Evolutionary conservation across 2,797 vertebrate genomes (phyloP).

Genomic region (Morelia viridis): DNA sequence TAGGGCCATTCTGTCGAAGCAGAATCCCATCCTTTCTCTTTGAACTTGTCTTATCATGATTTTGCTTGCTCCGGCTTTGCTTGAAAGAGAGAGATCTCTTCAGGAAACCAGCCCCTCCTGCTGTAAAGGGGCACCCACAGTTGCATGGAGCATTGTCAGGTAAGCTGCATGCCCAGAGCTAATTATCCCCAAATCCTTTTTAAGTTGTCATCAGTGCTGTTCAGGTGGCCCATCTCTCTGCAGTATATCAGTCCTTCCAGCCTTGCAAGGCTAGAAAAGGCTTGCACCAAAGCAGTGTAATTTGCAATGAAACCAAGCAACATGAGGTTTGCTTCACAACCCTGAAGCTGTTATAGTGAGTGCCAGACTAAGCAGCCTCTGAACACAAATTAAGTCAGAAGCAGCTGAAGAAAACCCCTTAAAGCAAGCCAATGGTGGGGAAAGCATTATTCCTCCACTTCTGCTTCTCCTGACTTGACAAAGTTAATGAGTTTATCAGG

Average conservation of each 20-base stretch:
- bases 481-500: constrained; percentile 17
- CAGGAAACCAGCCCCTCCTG: neutral
- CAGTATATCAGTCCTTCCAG: constrained; percentile 8
- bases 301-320: neutral
- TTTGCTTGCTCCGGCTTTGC: neutral
- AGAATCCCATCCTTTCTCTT: neutral
- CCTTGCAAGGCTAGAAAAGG: neutral
- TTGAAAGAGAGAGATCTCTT: constrained; percentile 8
- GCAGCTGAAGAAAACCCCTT: neutral
- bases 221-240: constrained; percentile 16
- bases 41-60: neutral
- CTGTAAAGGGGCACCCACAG: neutral
- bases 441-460: neutral
- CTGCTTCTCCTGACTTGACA: neutral
- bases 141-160: neutral
- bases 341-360: constrained; percentile 6
- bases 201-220: neutral
- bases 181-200: constrained; percentile 14
- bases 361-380: constrained; percentile 12
- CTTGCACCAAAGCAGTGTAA: neutral
- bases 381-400: constrained; percentile 15
- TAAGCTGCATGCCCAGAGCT: neutral
- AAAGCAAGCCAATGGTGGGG: neutral
- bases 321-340: neutral
- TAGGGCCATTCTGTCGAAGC: neutral